These are phyloP conservation scores for Podarcis cretensis DNA, from an alignment of 2,113 vertebrate species.

Conservation along the genomic window DNA sequence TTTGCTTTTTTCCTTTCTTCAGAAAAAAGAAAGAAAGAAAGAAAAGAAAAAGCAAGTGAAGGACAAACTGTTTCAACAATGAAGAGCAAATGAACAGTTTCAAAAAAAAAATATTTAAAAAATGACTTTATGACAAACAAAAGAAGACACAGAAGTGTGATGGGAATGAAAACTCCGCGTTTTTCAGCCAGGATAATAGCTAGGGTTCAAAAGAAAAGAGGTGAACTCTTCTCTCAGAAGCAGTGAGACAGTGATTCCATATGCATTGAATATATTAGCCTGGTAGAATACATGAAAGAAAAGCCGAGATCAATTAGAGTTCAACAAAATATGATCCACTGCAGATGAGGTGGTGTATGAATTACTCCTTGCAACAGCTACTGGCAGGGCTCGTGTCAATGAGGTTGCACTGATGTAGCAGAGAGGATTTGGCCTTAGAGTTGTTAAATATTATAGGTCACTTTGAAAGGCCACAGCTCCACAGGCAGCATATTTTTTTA, in stretches of 20 bases:
- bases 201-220: constrained; percentile 30
- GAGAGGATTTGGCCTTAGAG: neutral
- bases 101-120: neutral
- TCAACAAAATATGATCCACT: constrained; percentile 8
- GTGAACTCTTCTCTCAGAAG: constrained; percentile 2
- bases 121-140: neutral
- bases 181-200: constrained; percentile 9
- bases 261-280: neutral
- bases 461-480: neutral
- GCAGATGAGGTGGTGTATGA: neutral
- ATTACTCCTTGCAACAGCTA: constrained; percentile 6
- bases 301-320: constrained; percentile 6
- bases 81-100: neutral
- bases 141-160: neutral
- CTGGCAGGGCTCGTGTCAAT: neutral
- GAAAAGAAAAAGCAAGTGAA: neutral
- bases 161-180: neutral
- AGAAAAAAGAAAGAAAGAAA: neutral
- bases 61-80: constrained; percentile 6
- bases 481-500: neutral
- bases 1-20: no score
- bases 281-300: neutral
- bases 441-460: constrained; percentile 29
- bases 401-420: neutral
- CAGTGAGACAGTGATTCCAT: neutral